A percentile compares a stretch with the other conserved stretches of the same genome.
These are phyloP conservation scores for Rhagium mordax DNA, from an alignment of 2,888 invertebrate species.

Conservation along the genomic window DNA sequence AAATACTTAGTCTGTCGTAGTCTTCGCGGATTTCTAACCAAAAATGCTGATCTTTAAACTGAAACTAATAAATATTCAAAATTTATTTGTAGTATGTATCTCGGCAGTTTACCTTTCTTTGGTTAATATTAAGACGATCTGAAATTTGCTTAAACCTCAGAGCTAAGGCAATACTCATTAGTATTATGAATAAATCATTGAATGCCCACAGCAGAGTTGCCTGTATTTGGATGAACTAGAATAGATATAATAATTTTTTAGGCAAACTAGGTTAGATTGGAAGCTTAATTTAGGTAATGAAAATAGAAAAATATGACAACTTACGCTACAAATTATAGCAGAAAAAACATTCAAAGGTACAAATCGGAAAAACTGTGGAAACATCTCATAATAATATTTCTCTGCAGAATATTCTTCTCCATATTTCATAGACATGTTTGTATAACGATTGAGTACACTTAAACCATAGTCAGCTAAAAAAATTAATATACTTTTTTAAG, in stretches of 20 bases:
- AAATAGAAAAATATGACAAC: background rate
- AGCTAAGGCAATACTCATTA: slow-evolving; percentile 60
- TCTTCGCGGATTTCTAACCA: slow-evolving; percentile 55
- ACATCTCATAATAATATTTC: slow-evolving; percentile 25
- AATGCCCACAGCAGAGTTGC: slow-evolving; percentile 61
- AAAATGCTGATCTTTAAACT: slow-evolving; percentile 40
- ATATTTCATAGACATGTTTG: slow-evolving; percentile 9
- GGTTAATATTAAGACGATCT: slow-evolving; percentile 45
- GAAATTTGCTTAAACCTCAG: slow-evolving; percentile 62
- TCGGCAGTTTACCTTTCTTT: slow-evolving; percentile 46
- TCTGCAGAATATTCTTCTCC: slow-evolving; percentile 32
- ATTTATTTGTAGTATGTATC: background rate
- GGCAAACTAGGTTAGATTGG: background rate
- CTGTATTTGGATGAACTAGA: slow-evolving; percentile 58
- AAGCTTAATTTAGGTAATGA: too few species aligned
- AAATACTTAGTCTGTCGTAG: slow-evolving; percentile 50
- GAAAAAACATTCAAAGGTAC: slow-evolving; percentile 32
- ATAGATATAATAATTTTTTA: slow-evolving; percentile 19
- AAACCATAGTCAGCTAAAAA: slow-evolving; percentile 47
- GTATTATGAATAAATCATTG: slow-evolving; percentile 64
- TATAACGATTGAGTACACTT: slow-evolving; percentile 38
- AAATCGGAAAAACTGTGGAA: slow-evolving; percentile 36
- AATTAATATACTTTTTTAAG: background rate
- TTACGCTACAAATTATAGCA: slow-evolving; percentile 7
- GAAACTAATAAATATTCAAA: slow-evolving; percentile 30